Evolutionary conservation across 2,888 invertebrate species (phyloP), one percentile per base, ranked within the genome.

Genomic region (Miltochrista miniata): DNA sequence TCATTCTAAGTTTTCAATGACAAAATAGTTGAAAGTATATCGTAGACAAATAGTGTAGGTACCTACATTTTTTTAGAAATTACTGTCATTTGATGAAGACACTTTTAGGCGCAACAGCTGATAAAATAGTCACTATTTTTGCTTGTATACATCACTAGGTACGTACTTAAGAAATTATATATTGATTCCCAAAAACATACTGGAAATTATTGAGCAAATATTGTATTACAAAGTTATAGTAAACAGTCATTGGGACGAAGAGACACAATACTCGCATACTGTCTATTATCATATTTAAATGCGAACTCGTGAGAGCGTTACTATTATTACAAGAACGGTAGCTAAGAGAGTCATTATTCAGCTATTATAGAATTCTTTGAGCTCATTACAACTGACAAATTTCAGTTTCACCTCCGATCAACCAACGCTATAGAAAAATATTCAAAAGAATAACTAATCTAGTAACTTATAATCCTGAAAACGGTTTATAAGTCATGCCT

Each of bases 361-460:
- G 44, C 45, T 38, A 42, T 40, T 13, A 51, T 49, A n/a, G n/a
- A 53, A 59, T 51, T 55, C 46, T 56, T 55, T 62, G 48, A 56
- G 52, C 45, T 56, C 54, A 59, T 64, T 76, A 79, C 74, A 79
- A 77, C 76, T 78, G 67, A 62, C 42, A 74, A 79, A 59, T 76
- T 79, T 68, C 68, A 61, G 62, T 72, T 66, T 48, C 54, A 67
- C 73, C 68, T 63, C 64, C 57, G 64, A 60, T 66, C 62, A 61
- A 57, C 70, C 73, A 70, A 75, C 70, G 62, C 73, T 78, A 77
- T 78, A 81, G 74, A 84, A 83, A 83, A 56, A 80, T 64, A 74
- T 83, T 79, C 74, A 85, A 87, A 87, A 79, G 70, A 79, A 81
- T 56, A 68, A 61, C 63, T 64, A 64, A 48, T 76, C 76, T 83